Conservation (phyloP, 37 sponge, comb jelly and placozoan genomes). For the Oscarella lobularis region DNA sequence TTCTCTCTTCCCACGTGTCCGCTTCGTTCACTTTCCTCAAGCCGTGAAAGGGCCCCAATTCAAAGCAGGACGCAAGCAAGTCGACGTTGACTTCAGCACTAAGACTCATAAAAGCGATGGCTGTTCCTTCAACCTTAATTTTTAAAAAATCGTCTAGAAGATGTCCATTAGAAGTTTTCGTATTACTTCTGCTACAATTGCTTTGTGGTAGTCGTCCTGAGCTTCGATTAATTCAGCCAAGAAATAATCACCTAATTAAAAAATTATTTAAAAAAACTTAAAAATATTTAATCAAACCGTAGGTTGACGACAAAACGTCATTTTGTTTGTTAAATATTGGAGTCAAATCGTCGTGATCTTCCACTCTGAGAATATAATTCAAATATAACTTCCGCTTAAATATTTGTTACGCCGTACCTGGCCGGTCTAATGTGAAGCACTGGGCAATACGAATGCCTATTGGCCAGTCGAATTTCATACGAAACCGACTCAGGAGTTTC, state of each 20-base stretch:
- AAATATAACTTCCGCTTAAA: background rate
- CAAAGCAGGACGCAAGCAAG: slow-evolving; percentile 62
- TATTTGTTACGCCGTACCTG: background rate
- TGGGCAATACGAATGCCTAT: background rate
- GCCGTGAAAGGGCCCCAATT: slow-evolving; percentile 81
- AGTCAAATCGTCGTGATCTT: slow-evolving; percentile 90
- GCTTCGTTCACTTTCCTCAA: slow-evolving; percentile 31
- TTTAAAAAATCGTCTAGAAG: background rate
- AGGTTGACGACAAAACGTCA: slow-evolving; percentile 37
- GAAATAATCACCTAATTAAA: slow-evolving; percentile 71
- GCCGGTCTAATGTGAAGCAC: slow-evolving; percentile 2
- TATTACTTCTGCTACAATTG: slow-evolving; percentile 93
- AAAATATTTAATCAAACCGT: slow-evolving; percentile 35
- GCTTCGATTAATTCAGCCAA: slow-evolving; percentile 90
- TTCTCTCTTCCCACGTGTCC: slow-evolving; percentile 16
- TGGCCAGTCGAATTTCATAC: no score
- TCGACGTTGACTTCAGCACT: slow-evolving; percentile 70
- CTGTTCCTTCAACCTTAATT: slow-evolving; percentile 68
- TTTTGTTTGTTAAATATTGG: slow-evolving; percentile 61
- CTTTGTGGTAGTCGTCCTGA: slow-evolving; percentile 71
- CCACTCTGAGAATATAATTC: slow-evolving; percentile 24
- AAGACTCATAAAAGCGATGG: slow-evolving; percentile 81
- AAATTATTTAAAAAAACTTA: slow-evolving; percentile 2
- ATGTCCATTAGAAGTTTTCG: no score
- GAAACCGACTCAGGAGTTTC: no score